These are phyloP conservation scores for Halichoeres trimaculatus DNA, from an alignment of 2,113 vertebrate species.

Conservation along the genomic window DNA sequence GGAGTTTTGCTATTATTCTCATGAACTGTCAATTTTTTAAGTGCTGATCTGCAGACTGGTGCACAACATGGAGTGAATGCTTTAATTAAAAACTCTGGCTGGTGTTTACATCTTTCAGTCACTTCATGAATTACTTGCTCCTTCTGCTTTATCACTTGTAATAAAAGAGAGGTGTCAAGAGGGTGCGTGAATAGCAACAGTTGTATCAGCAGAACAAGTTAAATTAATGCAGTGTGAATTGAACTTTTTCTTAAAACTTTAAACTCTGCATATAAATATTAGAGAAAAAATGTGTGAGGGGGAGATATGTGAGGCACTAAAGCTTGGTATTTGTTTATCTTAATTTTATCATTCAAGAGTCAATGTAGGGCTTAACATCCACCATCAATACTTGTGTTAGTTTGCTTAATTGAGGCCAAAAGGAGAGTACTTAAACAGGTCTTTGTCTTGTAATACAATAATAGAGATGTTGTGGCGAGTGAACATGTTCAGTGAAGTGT, in stretches of 20 bases:
- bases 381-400: background rate
- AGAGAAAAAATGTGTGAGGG: background rate
- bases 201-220: background rate
- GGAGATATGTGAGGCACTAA: background rate
- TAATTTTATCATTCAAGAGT: slow-evolving; percentile 7
- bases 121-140: slow-evolving; percentile 1
- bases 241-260: background rate
- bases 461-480: slow-evolving; percentile 37
- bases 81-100: background rate
- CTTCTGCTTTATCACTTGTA: background rate
- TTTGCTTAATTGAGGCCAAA: background rate
- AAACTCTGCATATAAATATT: background rate
- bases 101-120: slow-evolving; percentile 3
- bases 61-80: background rate
- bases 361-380: background rate
- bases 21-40: background rate
- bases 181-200: slow-evolving; percentile 4
- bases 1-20: background rate
- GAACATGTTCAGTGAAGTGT: slow-evolving; percentile 37
- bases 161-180: slow-evolving; percentile 7
- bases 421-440: background rate
- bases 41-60: background rate
- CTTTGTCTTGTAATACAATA: slow-evolving; percentile 31
- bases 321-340: slow-evolving; percentile 1
- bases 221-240: background rate